Base-by-base conservation (phyloP, 2,113 vertebrate genomes). In the rat (Rattus norvegicus) region DNA sequence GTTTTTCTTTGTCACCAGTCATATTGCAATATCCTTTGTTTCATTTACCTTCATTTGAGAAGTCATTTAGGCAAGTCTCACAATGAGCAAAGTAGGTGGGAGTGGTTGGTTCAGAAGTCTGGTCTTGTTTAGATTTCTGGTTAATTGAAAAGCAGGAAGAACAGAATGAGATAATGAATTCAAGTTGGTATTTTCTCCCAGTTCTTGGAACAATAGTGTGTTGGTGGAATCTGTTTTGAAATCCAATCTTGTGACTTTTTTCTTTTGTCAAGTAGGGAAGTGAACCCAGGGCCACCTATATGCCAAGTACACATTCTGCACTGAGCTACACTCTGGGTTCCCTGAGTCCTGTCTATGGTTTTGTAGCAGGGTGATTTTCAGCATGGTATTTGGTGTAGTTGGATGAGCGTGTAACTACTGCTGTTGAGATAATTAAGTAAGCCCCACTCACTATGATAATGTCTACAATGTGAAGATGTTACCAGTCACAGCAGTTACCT, bases 381-480 rank as follows among this genome's bases (percentile, higher is more conserved):
- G 17, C 7, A 59, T 56, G 6, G 28, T 54, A 13, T 91, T 88
- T 61, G 14, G 9, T 63, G 39, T 43, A 3, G 88, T 10, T 77
- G 91, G 85, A 80, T 13, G 92, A 91, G 19, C 43, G 52, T 67
- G 75, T 24, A 17, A 36, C 49, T 52, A 81, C 11, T 19, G 8
- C 16, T 69, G 7, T 87, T 87, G 59, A 77, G 47, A 83, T 59
- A 91, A 80, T 54, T 72, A 91, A 70, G 47, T 77, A 87, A 90
- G 22, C 39, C 19, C 20, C 7, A 80, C 26, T 92, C n/a, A 43
- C 72, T 81, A 81, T 47, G 67, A 72, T 0, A 92, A 72, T 86
- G 94, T 86, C 26, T 28, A 91, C 85, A 13, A 56, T 26, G 90
- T 76, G 13, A 95, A 65, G 33, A 56, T 76, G 36, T 56, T 94